These are phyloP conservation scores for Apostichopus californicus DNA, from an alignment of 35 echinoderm and acorn worm genomes.

Conservation along the genomic window DNA sequence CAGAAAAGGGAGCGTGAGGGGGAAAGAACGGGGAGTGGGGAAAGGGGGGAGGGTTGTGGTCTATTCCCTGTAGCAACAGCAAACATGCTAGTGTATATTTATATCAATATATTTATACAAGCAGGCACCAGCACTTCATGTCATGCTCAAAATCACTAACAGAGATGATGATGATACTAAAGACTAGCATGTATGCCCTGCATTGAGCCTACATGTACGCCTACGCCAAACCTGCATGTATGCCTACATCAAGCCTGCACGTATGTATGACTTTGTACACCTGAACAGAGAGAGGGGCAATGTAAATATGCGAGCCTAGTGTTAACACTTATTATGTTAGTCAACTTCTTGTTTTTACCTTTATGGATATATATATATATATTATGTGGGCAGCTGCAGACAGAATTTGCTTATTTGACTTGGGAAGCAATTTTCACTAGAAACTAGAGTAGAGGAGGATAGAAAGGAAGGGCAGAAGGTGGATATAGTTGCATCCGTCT, in stretches of 20 bases:
- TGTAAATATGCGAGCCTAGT: neutral
- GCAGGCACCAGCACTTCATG: slow-evolving; percentile 21
- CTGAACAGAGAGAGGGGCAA: neutral
- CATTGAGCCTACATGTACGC: no score
- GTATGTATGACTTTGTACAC: neutral
- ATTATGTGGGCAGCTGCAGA: no score
- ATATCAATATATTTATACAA: neutral
- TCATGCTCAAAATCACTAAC: slow-evolving; percentile 30
- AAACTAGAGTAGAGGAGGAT: no score
- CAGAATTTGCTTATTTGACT: no score
- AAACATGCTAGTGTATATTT: slow-evolving; percentile 24
- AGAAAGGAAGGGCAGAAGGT: no score
- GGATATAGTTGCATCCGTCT: no score
- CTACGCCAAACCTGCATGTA: no score
- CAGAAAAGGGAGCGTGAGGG: slow-evolving; percentile 33
- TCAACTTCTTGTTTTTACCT: neutral
- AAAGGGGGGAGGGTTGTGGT: neutral
- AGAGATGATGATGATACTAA: neutral
- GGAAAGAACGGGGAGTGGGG: neutral
- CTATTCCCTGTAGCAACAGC: slow-evolving; percentile 11
- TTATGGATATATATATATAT: no score
- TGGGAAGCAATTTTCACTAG: no score
- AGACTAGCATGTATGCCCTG: neutral
- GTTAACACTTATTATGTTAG: neutral
- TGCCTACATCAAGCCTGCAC: neutral